These are phyloP conservation scores for Tetragonisca angustula DNA, from an alignment of 2,888 invertebrate species.

Conservation along the genomic window DNA sequence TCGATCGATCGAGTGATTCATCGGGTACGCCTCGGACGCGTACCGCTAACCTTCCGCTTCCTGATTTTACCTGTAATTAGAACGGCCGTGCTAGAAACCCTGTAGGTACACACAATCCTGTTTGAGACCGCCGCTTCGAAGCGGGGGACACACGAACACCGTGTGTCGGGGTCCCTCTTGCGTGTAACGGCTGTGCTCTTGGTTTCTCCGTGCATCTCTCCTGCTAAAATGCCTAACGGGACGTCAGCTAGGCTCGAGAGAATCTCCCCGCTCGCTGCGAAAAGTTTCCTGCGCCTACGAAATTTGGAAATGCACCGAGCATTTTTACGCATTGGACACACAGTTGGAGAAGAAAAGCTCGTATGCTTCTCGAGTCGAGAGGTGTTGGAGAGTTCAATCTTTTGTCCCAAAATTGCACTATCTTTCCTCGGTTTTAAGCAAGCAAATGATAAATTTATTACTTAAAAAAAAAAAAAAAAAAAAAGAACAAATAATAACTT, in stretches of 20 bases:
- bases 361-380: too few relatives aligned
- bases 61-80: conserved; percentile 57
- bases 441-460: too few relatives aligned
- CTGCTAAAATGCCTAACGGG: background rate
- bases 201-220: background rate
- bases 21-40: conserved; percentile 14
- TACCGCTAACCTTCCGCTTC: conserved; percentile 56
- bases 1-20: conserved; percentile 43
- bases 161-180: background rate
- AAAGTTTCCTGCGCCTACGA: too few relatives aligned
- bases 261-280: too few relatives aligned
- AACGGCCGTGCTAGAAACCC: conserved; percentile 39
- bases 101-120: conserved; percentile 27
- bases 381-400: too few relatives aligned
- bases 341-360: too few relatives aligned
- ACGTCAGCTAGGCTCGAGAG: background rate
- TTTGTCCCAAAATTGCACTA: too few relatives aligned
- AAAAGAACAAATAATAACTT: too few relatives aligned
- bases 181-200: background rate
- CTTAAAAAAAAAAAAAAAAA: too few relatives aligned
- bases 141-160: background rate
- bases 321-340: too few relatives aligned
- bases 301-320: too few relatives aligned
- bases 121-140: background rate
- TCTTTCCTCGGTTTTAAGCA: too few relatives aligned